Evolutionary conservation across 2,113 vertebrate species (phyloP).

Genomic region (Blennius ocellaris): DNA sequence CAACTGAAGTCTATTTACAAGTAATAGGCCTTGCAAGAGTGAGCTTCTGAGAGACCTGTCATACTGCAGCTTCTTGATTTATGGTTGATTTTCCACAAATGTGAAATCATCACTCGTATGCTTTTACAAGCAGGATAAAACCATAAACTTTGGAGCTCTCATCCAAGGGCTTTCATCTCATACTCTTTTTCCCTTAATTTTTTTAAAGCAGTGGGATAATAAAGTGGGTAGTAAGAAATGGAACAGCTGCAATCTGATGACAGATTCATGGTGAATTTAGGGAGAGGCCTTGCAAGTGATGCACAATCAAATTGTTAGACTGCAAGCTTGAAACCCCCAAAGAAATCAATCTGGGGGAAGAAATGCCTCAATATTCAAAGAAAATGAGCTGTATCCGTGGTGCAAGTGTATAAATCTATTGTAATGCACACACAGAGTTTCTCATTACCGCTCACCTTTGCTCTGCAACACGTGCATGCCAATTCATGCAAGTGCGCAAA

Average conservation of each 20-base stretch:
- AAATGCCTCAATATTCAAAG: constrained; percentile 58
- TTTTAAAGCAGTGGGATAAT: constrained; percentile 34
- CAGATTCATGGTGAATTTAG: constrained; percentile 67
- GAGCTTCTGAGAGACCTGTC: constrained; percentile 28
- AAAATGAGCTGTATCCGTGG: constrained; percentile 22
- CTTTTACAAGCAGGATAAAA: constrained; percentile 63
- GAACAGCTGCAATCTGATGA: constrained; percentile 58
- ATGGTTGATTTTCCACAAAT: constrained; percentile 62
- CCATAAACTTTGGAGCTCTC: constrained; percentile 36
- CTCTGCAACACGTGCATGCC: constrained; percentile 18
- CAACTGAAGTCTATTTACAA: constrained; percentile 15
- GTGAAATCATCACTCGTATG: constrained; percentile 62
- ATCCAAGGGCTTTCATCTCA: constrained; percentile 54
- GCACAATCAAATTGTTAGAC: constrained; percentile 61
- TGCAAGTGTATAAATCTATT: too few relatives aligned
- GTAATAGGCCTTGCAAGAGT: constrained; percentile 17
- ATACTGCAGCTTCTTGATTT: constrained; percentile 52
- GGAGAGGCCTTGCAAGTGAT: constrained; percentile 61
- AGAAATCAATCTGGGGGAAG: constrained; percentile 57
- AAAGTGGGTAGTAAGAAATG: constrained; percentile 52
- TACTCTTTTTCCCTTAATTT: constrained; percentile 30
- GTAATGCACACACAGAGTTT: background rate
- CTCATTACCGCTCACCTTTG: constrained; percentile 32
- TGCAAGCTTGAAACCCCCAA: constrained; percentile 49
- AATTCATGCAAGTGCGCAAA: constrained; percentile 25